Conservation (phyloP, 2,113 vertebrate genomes). For the Elephantulus edwardii region DNA sequence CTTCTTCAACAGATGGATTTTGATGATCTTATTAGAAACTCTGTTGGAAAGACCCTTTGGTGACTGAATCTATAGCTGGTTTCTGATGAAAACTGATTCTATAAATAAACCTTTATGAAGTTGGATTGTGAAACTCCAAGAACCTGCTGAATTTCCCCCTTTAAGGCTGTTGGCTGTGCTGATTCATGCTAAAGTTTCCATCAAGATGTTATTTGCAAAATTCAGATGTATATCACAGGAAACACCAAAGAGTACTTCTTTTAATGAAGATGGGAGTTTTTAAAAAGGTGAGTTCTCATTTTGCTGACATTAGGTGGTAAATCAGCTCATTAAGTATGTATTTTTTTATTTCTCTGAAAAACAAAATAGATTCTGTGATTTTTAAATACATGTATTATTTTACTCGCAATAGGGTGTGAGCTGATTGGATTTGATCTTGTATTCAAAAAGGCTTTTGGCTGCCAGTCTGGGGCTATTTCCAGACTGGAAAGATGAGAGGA, state of each 20-base stretch:
- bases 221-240: neutral
- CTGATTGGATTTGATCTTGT: too few relatives aligned
- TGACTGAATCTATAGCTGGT: conserved; percentile 37
- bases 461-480: too few relatives aligned
- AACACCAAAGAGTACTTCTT: conserved; percentile 1
- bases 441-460: too few relatives aligned
- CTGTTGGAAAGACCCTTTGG: conserved; percentile 31
- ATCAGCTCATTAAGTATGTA: neutral
- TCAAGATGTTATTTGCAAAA: neutral
- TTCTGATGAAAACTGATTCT: conserved; percentile 47
- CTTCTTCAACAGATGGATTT: conserved; percentile 67
- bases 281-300: neutral
- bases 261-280: neutral
- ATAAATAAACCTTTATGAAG: conserved; percentile 59
- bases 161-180: neutral
- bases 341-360: neutral
- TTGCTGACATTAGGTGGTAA: neutral
- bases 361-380: too few relatives aligned
- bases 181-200: conserved; percentile 7
- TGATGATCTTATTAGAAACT: conserved; percentile 73
- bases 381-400: neutral
- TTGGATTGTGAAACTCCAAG: neutral
- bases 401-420: too few relatives aligned
- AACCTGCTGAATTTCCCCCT: neutral
- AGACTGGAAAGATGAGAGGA: too few relatives aligned